Evolutionary conservation across 1,140 invertebrate genomes (phyloP).

Genomic region (Trichoplusia ni): DNA sequence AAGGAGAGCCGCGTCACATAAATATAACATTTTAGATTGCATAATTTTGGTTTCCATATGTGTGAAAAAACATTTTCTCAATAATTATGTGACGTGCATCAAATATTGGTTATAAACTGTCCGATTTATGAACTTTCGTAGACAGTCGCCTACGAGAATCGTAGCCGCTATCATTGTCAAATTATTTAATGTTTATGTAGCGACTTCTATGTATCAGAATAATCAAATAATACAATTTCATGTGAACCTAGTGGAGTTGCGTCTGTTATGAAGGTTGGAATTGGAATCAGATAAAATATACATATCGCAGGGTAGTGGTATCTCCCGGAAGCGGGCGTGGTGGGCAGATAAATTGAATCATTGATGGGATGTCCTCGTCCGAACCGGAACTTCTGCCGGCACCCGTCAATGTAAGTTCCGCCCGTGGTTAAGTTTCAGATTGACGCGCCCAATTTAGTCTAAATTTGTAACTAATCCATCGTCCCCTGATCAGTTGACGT

Average conservation of each 20-base stretch:
- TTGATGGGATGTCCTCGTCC: constrained; percentile 45
- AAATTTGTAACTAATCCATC: constrained; percentile 31
- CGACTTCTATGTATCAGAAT: too few species aligned
- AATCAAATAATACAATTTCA: not conserved
- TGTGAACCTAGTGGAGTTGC: not conserved
- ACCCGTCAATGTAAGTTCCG: constrained; percentile 27
- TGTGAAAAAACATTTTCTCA: too few species aligned
- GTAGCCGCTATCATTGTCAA: not conserved
- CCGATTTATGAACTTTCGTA: not conserved
- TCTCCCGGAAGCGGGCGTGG: constrained; percentile 13
- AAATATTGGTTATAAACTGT: not conserved
- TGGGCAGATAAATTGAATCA: constrained; percentile 54
- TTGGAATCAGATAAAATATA: constrained; percentile 35
- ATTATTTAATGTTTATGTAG: too few species aligned
- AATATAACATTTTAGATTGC: too few species aligned
- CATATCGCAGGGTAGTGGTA: constrained; percentile 18
- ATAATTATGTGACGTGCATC: too few species aligned
- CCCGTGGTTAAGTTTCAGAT: constrained; percentile 38
- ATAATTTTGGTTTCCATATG: too few species aligned
- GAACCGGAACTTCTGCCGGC: constrained; percentile 38
- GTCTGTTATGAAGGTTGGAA: constrained; percentile 15
- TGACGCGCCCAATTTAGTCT: constrained; percentile 37
- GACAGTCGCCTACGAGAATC: not conserved
- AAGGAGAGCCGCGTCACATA: too few species aligned
- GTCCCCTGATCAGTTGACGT: constrained; percentile 23